phyloP scores from a whole-genome alignment of 64 coral and sea anemone genomes.

The Trachythela sp. region DNA sequence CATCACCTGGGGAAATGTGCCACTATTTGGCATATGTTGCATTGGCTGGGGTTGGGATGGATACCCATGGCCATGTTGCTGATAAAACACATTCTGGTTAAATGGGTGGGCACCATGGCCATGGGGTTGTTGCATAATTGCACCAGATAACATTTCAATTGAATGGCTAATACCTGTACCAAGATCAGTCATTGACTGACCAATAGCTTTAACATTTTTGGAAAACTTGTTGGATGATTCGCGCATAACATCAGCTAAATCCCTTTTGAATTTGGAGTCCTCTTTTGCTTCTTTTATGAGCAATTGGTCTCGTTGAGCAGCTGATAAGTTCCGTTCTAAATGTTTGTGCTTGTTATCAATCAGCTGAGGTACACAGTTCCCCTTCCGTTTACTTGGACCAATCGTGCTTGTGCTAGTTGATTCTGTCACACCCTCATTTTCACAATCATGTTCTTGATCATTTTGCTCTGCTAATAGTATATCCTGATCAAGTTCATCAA shows the following conservation, averaged over 20 bases:
- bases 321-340: conserved; percentile 37
- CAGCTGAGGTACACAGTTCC: conserved; percentile 5
- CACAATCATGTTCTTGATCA: neutral
- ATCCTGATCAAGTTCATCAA: neutral
- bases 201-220: conserved; percentile 1
- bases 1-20: neutral
- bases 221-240: conserved; percentile 38
- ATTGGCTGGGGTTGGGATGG: neutral
- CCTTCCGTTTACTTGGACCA: conserved; percentile 1
- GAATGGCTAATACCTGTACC: neutral
- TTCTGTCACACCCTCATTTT: neutral
- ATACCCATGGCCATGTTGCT: neutral
- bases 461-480: neutral
- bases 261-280: conserved; percentile 54
- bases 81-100: conserved; percentile 24
- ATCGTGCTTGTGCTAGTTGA: neutral
- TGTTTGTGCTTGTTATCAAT: conserved; percentile 61
- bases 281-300: conserved; percentile 50
- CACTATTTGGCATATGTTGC: neutral
- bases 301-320: conserved; percentile 55
- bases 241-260: conserved; percentile 38
- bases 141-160: conserved; percentile 6
- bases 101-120: neutral
- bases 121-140: neutral
- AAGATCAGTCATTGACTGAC: neutral